Base-by-base conservation (phyloP, 2,113 vertebrate genomes). In the Chaetorhynchus papuensis region DNA sequence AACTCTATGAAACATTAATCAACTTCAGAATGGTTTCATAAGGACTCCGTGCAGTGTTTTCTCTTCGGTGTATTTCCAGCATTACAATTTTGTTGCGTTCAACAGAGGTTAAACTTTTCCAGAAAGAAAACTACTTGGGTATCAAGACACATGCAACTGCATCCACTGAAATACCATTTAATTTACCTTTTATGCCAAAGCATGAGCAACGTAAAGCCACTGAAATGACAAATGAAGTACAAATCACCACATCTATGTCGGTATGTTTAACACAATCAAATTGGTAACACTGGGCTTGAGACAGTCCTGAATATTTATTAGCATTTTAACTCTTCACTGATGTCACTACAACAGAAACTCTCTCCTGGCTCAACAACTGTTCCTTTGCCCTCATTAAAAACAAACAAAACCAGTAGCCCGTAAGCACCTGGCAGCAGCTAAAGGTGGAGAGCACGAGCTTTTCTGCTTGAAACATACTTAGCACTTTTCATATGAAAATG, bases 1-100 rank as follows among this genome's bases (percentile, higher is more conserved):
- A 96, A 83, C 44, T 74, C 90, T 56, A 93, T 97, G 69, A 97
- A 97, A 97, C 90, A 97, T 97, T 94, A 52, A 97, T 95, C 92
- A 68, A 27, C 54, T 66, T 93, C 82, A 78, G 45, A 78, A 90
- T 37, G 57, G 23, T 74, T 89, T 94, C 54, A 9, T 66, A 66
- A 89, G 80, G 87, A 66, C 64, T 64, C 78, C 61, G 68, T 49
- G 56, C 53, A 39, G 45, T 10, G 9, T 52, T 89, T 92, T 44
- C 39, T 83, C 65, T 61, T 47, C 15, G 28, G 60, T 60, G 3
- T 60, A 64, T 78, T 96, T 71, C 49, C 21, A 91, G 82, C 70
- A 78, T 53, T 33, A 59, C 3, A 10, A 63, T 70, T 93, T 61
- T 83, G 71, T 59, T 24, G 2, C 80, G 78, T 64, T 94, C 57